Evolutionary conservation across 2,797 vertebrate genomes (phyloP), one percentile per base, ranked within the genome.

Genomic region (Coregonus ussuriensis): DNA sequence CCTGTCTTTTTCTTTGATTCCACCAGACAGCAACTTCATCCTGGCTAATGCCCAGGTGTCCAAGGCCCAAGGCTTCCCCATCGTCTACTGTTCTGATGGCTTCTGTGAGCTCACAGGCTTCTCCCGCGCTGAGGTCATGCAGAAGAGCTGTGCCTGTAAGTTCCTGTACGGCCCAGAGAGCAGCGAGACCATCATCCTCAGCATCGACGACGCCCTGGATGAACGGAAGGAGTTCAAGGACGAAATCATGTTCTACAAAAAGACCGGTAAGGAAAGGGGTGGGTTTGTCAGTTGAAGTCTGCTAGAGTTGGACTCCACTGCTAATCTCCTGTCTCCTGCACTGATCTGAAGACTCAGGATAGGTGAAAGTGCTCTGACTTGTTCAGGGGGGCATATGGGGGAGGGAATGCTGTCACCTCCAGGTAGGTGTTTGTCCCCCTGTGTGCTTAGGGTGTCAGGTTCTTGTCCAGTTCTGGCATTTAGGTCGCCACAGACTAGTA

Each of bases 51-150:
- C 98, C 85, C 98, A 99, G 91, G 96, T 99, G 90, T 96, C 95
- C 41, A 47, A 47, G 41, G 41, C 41, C 2, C 96, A 98, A 84
- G 98, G 96, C 79, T 99, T 97, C 87, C 98, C 98, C 70, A 99
- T 99, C 73, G 98, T 99, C 89, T 99, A 99, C 93, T 99, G 98
- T 92, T 99, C 98, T 0, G 98, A 99, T 96, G 98, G 98, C 91
- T 99, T 99, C 94, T 99, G 98, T 41, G 98, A 99, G 85, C 96
- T 99, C 78, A 96, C 97, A 35, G 97, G 98, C 74, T 99, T 96
- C 90, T 95, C 96, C 75, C 93, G 98, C 74, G 95, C 95, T 0
- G 98, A 99, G 93, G 97, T 99, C 91, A 99, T 99, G 98, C 98
- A 99, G 93, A 98, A 98, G 93, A 98, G 96, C 88, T 99, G 98